Evolutionary conservation across 2,888 invertebrate genomes (phyloP).

Genomic region (Leptinotarsa haldemani): DNA sequence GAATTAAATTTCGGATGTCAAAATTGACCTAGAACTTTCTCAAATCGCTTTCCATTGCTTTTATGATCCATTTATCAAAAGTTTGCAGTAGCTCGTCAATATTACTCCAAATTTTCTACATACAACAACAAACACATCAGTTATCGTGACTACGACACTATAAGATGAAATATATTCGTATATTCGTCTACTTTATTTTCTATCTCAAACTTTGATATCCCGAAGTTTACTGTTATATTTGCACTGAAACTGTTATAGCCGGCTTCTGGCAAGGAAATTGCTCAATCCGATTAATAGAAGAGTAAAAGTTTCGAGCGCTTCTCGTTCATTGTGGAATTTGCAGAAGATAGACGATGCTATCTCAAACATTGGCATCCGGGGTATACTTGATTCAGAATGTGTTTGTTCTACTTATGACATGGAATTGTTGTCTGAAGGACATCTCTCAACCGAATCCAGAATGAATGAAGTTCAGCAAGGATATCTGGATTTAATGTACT

Average conservation of each 20-base stretch:
- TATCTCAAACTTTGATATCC: background rate
- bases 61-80: too few relatives aligned
- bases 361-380: slow-evolving; percentile 6
- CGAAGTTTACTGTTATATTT: slow-evolving; percentile 7
- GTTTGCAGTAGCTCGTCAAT: too few relatives aligned
- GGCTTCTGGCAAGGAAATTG: slow-evolving; percentile 7
- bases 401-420: slow-evolving; percentile 4
- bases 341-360: slow-evolving; percentile 4
- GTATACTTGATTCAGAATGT: slow-evolving; percentile 2
- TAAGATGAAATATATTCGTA: background rate
- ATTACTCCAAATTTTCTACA: too few relatives aligned
- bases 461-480: too few relatives aligned
- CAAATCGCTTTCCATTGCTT: too few relatives aligned
- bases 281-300: slow-evolving; percentile 13
- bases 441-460: too few relatives aligned
- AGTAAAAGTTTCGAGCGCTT: slow-evolving; percentile 11
- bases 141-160: too few relatives aligned
- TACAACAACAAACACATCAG: too few relatives aligned
- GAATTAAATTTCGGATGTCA: too few relatives aligned
- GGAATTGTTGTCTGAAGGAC: too few relatives aligned
- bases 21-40: too few relatives aligned
- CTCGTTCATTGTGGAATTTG: slow-evolving; percentile 9
- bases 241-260: slow-evolving; percentile 7
- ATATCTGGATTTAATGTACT: too few relatives aligned
- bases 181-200: background rate